Conservation (phyloP, 2,797 vertebrate genomes). For the Darevskia mixta region DNA sequence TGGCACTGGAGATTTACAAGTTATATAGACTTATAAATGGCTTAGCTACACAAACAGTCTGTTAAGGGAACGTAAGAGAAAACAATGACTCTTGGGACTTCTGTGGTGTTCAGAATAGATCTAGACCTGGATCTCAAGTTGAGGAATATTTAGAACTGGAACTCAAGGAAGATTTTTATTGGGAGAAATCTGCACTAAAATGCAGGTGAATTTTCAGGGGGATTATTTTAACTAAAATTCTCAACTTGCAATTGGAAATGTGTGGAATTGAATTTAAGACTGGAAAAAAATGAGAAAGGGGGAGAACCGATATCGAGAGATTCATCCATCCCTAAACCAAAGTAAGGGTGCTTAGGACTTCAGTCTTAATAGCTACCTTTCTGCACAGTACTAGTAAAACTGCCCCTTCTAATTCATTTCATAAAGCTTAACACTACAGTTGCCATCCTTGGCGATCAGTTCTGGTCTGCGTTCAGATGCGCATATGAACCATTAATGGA, state of each 20-base stretch:
- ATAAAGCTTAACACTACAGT: not conserved
- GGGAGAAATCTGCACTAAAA: not conserved
- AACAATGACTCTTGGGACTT: conserved; percentile 45
- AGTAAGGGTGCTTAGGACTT: not conserved
- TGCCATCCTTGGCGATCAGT: not conserved
- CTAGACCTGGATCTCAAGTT: rapidly evolving
- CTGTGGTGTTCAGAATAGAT: not conserved
- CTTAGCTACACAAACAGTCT: conserved; percentile 50
- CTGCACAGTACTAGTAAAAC: too few relatives aligned
- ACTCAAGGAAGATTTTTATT: not conserved
- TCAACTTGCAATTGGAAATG: not conserved
- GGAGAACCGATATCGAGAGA: too few relatives aligned
- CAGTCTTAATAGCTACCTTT: not conserved
- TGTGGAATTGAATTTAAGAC: not conserved
- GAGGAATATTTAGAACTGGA: conserved; percentile 8
- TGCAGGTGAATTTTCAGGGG: too few relatives aligned
- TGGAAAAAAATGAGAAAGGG: too few relatives aligned
- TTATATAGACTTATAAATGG: conserved; percentile 65
- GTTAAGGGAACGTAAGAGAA: conserved; percentile 34
- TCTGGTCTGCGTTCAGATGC: not conserved
- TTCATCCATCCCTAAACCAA: not conserved
- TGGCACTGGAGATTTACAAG: conserved; percentile 67
- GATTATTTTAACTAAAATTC: not conserved
- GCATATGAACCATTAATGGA: not conserved
- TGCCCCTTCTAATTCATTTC: not conserved